phyloP scores from a whole-genome alignment of 2,113 vertebrate species.

The Eulemur macaco region DNA sequence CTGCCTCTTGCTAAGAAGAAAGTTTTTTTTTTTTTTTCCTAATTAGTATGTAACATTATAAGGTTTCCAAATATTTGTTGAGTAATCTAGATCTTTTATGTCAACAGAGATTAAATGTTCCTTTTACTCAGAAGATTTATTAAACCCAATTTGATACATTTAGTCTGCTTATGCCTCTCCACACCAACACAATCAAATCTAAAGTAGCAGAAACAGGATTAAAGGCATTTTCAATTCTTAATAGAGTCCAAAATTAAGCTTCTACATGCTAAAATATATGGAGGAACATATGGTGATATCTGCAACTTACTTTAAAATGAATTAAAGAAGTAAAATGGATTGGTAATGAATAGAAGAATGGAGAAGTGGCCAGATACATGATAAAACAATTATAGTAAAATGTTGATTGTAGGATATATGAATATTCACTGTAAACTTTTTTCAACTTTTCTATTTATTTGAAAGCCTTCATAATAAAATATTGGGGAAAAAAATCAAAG shows the following conservation, averaged over 20 bases:
- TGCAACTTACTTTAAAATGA: not conserved
- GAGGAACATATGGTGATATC: not conserved
- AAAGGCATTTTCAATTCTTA: not conserved
- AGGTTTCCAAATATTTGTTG: conserved; percentile 44
- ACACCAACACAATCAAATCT: not conserved
- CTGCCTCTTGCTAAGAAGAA: not conserved
- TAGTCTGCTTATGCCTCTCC: conserved; percentile 21
- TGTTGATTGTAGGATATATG: not conserved
- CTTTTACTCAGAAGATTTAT: conserved; percentile 34
- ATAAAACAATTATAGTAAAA: not conserved
- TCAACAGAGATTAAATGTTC: conserved; percentile 75
- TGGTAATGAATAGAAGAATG: not conserved
- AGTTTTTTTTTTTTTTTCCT: not conserved
- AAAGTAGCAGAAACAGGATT: not conserved
- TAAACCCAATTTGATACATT: conserved; percentile 21
- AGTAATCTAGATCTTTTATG: conserved; percentile 55
- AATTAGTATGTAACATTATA: not conserved
- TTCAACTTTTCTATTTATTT: not conserved
- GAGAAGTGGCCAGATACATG: not conserved
- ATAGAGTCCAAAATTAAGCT: not conserved
- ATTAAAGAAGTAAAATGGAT: not conserved
- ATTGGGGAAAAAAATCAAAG: not conserved
- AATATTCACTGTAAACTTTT: not conserved
- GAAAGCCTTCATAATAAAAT: not conserved
- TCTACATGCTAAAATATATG: not conserved